Percentiles rank a stretch among this genome's conserved stretches.
These are phyloP conservation scores for Temnothorax nylanderi DNA, from an alignment of 1,140 invertebrate species.

Conservation along the genomic window DNA sequence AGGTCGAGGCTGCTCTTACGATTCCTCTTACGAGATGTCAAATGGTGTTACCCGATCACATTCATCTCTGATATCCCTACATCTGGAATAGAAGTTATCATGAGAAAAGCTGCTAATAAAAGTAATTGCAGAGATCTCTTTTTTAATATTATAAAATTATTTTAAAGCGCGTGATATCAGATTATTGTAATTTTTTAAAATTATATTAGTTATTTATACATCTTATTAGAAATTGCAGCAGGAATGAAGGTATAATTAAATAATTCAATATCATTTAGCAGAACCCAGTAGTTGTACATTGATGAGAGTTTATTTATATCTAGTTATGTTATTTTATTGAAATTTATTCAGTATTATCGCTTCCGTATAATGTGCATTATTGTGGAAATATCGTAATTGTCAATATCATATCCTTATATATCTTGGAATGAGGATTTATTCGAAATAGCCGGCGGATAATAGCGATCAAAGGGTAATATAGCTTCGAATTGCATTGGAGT, in stretches of 20 bases:
- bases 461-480: not conserved
- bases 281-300: not conserved
- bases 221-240: not conserved
- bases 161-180: not conserved
- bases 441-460: not conserved
- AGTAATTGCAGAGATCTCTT: not conserved
- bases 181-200: not conserved
- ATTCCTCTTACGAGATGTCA: slow-evolving; percentile 1
- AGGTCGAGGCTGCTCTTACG: not conserved
- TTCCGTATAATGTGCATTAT: not conserved
- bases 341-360: slow-evolving; percentile 10
- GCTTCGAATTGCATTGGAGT: not conserved
- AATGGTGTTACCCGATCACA: not conserved
- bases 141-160: slow-evolving; percentile 1
- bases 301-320: not conserved
- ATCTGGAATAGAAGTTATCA: not conserved
- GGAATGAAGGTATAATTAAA: not conserved
- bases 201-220: not conserved
- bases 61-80: not conserved
- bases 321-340: not conserved
- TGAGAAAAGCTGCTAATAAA: not conserved
- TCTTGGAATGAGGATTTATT: not conserved
- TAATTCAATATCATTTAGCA: not conserved
- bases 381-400: not conserved
- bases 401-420: not conserved